Percentiles rank a stretch among this genome's conserved stretches.
Conservation (phyloP, 2,888 invertebrate species). For the Leptinotarsa juncta region DNA sequence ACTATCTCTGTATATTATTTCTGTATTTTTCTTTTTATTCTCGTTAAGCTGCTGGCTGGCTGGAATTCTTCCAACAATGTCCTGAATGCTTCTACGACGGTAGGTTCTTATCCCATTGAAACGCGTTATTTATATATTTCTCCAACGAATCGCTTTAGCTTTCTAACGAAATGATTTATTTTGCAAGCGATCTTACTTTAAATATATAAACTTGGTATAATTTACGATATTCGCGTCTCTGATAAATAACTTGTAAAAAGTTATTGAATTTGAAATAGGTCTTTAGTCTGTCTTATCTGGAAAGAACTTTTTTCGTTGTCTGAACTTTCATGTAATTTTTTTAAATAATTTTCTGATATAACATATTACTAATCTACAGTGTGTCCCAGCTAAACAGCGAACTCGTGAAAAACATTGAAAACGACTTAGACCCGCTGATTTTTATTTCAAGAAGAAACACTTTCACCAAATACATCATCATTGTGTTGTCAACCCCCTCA, state of each 20-base stretch:
- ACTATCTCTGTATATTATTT: slow-evolving; percentile 21
- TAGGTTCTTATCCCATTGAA: slow-evolving; percentile 36
- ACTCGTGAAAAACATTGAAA: too few species aligned
- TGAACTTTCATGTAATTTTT: too few species aligned
- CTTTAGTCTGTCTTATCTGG: too few species aligned
- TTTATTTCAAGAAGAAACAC: too few species aligned
- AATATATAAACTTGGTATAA: slow-evolving; percentile 18
- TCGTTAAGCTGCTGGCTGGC: slow-evolving; percentile 35
- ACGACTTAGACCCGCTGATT: too few species aligned
- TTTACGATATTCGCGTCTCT: not conserved
- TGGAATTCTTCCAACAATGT: slow-evolving; percentile 41
- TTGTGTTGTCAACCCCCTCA: too few species aligned
- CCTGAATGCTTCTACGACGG: slow-evolving; percentile 20
- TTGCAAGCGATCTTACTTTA: slow-evolving; percentile 27
- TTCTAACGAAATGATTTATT: slow-evolving; percentile 40
- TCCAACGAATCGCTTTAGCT: slow-evolving; percentile 33
- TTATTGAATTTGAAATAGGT: not conserved
- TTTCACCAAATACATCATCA: too few species aligned
- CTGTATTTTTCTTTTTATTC: slow-evolving; percentile 29
- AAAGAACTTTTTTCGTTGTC: too few species aligned
- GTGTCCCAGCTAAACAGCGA: too few species aligned
- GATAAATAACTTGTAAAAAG: not conserved
- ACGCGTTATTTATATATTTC: slow-evolving; percentile 36
- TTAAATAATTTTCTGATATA: too few species aligned
- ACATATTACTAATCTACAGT: too few species aligned